Evolutionary conservation across 2,888 invertebrate genomes (phyloP).

Genomic region (Nomada ferruginata): DNA sequence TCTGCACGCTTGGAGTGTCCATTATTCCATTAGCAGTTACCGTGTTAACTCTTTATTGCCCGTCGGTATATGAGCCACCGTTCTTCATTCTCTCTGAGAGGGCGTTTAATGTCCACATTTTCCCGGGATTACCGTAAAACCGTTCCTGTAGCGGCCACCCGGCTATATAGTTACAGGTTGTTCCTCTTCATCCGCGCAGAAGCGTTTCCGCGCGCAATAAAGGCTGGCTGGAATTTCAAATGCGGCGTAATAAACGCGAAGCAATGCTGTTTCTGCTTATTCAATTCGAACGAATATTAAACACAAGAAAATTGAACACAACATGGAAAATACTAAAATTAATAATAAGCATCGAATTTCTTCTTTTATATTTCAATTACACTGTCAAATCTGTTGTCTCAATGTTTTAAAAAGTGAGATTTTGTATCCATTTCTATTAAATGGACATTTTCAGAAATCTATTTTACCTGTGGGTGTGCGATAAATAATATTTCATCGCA

Average conservation of each 20-base stretch:
- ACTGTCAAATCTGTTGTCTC: no score
- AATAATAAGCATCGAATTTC: no score
- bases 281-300: neutral
- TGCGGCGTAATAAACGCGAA: neutral
- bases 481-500: no score
- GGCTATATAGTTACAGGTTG: conserved; percentile 21
- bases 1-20: conserved; percentile 75
- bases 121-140: conserved; percentile 67
- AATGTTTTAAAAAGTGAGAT: no score
- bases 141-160: conserved; percentile 38
- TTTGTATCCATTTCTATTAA: no score
- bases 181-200: conserved; percentile 9
- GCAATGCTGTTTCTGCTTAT: neutral
- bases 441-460: no score
- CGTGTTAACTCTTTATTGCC: conserved; percentile 81
- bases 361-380: no score
- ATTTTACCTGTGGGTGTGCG: no score
- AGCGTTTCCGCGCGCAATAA: conserved; percentile 14
- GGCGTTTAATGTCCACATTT: conserved; percentile 68
- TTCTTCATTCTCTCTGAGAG: conserved; percentile 73
- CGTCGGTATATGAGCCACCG: conserved; percentile 72
- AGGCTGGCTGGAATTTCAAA: neutral
- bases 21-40: conserved; percentile 82
- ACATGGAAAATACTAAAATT: no score
- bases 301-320: no score